phyloP scores from a whole-genome alignment of 2,888 invertebrate species.

The Odontocolon sp. region DNA sequence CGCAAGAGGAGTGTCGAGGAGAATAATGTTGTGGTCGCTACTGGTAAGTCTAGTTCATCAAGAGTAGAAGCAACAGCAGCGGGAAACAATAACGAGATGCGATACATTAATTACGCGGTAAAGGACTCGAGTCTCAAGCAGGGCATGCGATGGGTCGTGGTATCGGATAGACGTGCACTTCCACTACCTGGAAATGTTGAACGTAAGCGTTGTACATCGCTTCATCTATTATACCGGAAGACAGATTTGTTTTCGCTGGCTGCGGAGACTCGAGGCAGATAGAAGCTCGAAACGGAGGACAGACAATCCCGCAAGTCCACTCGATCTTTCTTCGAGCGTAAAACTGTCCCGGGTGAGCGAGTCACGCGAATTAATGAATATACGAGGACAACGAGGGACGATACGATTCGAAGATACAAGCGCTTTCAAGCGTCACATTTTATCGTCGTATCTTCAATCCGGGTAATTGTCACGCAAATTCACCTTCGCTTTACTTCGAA shows the following conservation, averaged over 20 bases:
- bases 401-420: slow-evolving; percentile 14
- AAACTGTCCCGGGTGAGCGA: slow-evolving; percentile 68
- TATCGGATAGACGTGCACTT: slow-evolving; percentile 28
- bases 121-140: slow-evolving; percentile 48
- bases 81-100: slow-evolving; percentile 60
- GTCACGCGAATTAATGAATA: slow-evolving; percentile 74
- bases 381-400: slow-evolving; percentile 51
- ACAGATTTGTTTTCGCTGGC: slow-evolving; percentile 76
- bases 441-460: neutral
- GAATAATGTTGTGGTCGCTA: slow-evolving; percentile 50
- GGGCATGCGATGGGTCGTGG: slow-evolving; percentile 50
- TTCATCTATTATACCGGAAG: slow-evolving; percentile 76
- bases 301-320: slow-evolving; percentile 56
- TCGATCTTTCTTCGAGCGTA: slow-evolving; percentile 68
- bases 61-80: slow-evolving; percentile 23
- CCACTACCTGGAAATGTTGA: slow-evolving; percentile 18
- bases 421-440: neutral
- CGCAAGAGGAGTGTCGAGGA: slow-evolving; percentile 41
- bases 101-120: slow-evolving; percentile 73
- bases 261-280: slow-evolving; percentile 64
- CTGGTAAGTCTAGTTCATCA: slow-evolving; percentile 58
- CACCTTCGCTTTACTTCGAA: slow-evolving; percentile 1
- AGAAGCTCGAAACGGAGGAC: slow-evolving; percentile 61
- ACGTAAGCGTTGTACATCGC: slow-evolving; percentile 65
- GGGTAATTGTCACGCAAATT: neutral